These are phyloP conservation scores for Chloropsis hardwickii DNA, from an alignment of 2,113 vertebrate genomes.

Conservation along the genomic window DNA sequence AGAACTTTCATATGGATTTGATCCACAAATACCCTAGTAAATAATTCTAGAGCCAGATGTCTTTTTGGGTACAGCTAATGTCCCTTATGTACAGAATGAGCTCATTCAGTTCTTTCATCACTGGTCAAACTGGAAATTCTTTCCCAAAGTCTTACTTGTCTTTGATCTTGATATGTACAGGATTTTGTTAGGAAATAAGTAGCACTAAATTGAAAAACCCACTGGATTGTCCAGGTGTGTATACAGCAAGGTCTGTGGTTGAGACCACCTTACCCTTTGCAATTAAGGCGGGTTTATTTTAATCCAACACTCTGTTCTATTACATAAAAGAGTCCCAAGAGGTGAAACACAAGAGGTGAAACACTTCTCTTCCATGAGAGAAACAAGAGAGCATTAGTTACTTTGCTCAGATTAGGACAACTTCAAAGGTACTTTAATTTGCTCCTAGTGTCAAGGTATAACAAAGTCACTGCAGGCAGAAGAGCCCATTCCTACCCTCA, in stretches of 20 bases:
- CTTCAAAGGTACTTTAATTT: neutral
- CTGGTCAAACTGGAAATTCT: neutral
- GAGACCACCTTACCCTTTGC: neutral
- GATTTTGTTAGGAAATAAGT: neutral
- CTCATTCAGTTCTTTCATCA: neutral
- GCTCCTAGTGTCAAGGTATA: neutral
- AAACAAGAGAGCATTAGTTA: neutral
- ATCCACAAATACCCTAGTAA: conserved; percentile 29
- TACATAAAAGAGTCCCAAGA: neutral
- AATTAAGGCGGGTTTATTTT: neutral
- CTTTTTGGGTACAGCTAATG: neutral
- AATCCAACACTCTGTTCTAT: neutral
- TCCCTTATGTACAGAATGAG: conserved; percentile 9
- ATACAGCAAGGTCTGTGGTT: neutral
- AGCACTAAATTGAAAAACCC: neutral
- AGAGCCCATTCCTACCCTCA: neutral
- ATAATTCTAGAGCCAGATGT: neutral
- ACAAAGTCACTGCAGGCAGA: neutral
- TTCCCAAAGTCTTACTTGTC: neutral
- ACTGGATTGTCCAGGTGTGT: neutral
- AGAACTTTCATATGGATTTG: neutral
- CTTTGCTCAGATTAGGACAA: neutral
- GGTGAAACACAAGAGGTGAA: neutral
- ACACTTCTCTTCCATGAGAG: neutral
- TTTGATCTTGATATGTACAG: neutral